Percentiles rank a stretch among this genome's conserved stretches.
phyloP scores from a whole-genome alignment of 2,888 invertebrate species.

The Xanthorhoe spadicearia region DNA sequence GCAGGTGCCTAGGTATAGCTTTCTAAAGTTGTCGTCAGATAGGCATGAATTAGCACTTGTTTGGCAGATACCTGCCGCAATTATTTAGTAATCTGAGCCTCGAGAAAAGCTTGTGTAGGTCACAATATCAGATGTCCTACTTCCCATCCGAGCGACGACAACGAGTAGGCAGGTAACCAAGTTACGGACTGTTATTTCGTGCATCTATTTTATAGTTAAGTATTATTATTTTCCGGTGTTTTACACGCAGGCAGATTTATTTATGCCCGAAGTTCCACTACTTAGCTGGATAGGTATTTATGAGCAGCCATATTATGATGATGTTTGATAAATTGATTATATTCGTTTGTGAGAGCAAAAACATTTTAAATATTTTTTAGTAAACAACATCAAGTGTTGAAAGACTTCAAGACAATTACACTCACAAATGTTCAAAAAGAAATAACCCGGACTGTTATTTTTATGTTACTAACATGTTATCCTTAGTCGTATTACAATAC shows the following conservation, averaged over 20 bases:
- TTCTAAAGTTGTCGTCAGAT: conserved; percentile 21
- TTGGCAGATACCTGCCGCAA: conserved; percentile 37
- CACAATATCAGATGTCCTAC: conserved; percentile 77
- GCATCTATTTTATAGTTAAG: conserved; percentile 52
- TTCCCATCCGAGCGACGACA: conserved; percentile 71
- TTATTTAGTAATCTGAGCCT: conserved; percentile 49
- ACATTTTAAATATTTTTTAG: not conserved
- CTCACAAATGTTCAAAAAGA: not conserved
- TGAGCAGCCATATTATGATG: not conserved
- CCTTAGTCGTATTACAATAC: not conserved
- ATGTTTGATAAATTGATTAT: no score
- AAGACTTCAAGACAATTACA: not conserved
- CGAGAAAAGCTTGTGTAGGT: conserved; percentile 69
- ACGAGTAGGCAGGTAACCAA: conserved; percentile 59
- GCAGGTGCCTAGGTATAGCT: conserved; percentile 7
- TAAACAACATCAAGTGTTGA: not conserved
- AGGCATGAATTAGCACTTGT: conserved; percentile 33
- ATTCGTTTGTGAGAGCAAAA: not conserved
- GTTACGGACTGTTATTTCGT: conserved; percentile 71
- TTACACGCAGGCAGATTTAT: not conserved
- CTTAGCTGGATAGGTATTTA: not conserved
- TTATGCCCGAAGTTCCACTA: not conserved
- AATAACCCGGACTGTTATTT: not conserved
- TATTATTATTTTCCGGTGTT: conserved; percentile 24
- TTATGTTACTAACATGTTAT: not conserved